These are phyloP conservation scores for Bembecia ichneumoniformis DNA, from an alignment of 2,888 invertebrate species.

Conservation along the genomic window DNA sequence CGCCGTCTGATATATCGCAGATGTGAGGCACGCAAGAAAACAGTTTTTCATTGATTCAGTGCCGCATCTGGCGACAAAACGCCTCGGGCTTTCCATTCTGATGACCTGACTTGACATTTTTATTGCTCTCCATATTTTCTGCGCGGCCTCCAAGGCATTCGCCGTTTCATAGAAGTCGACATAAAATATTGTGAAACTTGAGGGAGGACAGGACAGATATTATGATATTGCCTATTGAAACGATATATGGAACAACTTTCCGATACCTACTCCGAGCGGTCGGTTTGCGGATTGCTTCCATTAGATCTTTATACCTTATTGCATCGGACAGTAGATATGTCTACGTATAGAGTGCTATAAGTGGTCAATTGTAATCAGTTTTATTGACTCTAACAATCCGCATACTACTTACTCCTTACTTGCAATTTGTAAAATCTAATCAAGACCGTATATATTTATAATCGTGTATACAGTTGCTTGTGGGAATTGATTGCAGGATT, in stretches of 20 bases:
- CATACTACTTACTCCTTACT: no score
- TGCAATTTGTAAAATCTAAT: no score
- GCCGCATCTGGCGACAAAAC: conserved; percentile 69
- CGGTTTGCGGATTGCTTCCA: neutral
- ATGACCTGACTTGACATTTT: conserved; percentile 73
- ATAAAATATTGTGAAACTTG: conserved; percentile 64
- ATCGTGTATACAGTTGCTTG: no score
- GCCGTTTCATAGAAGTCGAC: conserved; percentile 40
- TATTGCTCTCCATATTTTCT: conserved; percentile 67
- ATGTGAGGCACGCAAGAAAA: conserved; percentile 62
- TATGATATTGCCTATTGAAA: conserved; percentile 44
- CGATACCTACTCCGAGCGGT: conserved; percentile 15
- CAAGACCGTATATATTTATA: no score
- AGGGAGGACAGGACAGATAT: conserved; percentile 49
- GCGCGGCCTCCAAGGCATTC: conserved; percentile 59
- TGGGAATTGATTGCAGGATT: no score
- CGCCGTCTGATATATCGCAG: conserved; percentile 53
- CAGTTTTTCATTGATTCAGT: conserved; percentile 71
- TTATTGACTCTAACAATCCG: no score
- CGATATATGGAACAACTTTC: conserved; percentile 49
- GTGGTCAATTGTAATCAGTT: neutral
- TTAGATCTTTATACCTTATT: no score
- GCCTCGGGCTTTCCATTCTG: conserved; percentile 67
- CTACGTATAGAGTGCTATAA: neutral
- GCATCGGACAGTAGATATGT: no score